Percentiles rank a stretch among this genome's conserved stretches.
phyloP scores from a whole-genome alignment of 2,888 invertebrate species.

The Anthoptus insignis region DNA sequence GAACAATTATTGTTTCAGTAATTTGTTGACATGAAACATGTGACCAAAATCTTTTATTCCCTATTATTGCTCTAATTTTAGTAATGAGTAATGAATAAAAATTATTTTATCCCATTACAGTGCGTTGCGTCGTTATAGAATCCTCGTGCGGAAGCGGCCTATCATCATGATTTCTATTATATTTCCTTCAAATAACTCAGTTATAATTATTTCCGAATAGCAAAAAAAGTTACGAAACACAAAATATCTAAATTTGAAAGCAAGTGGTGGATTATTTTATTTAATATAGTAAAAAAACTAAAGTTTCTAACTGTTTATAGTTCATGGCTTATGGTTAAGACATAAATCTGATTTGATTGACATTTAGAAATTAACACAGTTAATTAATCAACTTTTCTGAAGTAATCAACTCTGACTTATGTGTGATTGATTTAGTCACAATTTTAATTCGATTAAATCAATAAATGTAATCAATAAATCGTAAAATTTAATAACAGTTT shows the following conservation, averaged over 20 bases:
- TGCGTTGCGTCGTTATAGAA: background rate
- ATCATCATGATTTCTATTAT: slow-evolving; percentile 5
- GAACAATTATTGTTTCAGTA: too few relatives aligned
- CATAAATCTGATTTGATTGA: slow-evolving; percentile 20
- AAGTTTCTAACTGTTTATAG: slow-evolving; percentile 33
- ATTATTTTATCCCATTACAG: background rate
- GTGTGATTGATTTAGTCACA: background rate
- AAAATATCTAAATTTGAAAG: slow-evolving; percentile 22
- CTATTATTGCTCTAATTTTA: too few relatives aligned
- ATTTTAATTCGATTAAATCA: background rate
- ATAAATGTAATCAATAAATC: background rate
- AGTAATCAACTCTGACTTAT: background rate
- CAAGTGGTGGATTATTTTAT: background rate
- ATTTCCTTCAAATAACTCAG: slow-evolving; percentile 4
- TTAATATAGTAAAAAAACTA: slow-evolving; percentile 10
- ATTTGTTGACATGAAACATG: too few relatives aligned
- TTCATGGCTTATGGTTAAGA: slow-evolving; percentile 24
- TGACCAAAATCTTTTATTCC: too few relatives aligned
- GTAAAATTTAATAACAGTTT: slow-evolving; percentile 5
- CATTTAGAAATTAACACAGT: slow-evolving; percentile 16
- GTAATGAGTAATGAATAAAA: too few relatives aligned
- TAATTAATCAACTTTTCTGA: slow-evolving; percentile 10
- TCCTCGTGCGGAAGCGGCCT: background rate
- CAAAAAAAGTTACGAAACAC: slow-evolving; percentile 13
- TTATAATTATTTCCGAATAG: slow-evolving; percentile 12